Base-by-base conservation (phyloP, 2,888 invertebrate species). In the Plemyria rubiginata region DNA sequence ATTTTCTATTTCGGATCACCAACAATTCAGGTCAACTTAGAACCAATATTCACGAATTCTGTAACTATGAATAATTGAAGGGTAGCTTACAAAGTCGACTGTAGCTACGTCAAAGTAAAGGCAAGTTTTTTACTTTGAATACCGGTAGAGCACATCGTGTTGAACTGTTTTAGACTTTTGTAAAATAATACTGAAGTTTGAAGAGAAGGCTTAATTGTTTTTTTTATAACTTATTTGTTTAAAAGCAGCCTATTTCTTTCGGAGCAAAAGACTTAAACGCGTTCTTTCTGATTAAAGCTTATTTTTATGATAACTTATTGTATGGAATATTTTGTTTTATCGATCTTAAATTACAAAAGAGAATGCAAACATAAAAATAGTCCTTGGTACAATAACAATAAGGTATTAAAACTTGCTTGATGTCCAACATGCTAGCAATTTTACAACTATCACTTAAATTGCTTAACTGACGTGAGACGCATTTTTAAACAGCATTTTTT, bases 1-100 rank as follows among this genome's bases (percentile, higher is more conserved):
- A 60, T 60, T 64, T 60, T 64, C 53, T 64, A 64, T 64, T 64
- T 53, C 52, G 7, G 60, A 64, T 60, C 41, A 56, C 45, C 62
- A 54, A 49, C 60, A 54, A 54, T 54, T 64, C 50, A 68, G 60
- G 57, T 48, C 55, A 65, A 62, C 38, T 62, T 63, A 55, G 54
- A 64, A 60, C 53, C 53, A 66, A 65, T 66, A 66, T 53, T 55
- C 60, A 51, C 50, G 52, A 60, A 62, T 65, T 67, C 62, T 43
- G 65, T 53, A 41, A 46, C 49, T 62, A 67, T 67, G 62, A 68
- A 70, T 68, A 65, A 70, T 65, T 63, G 54, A 60, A 48, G 12
- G 29, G 38, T 45, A 22, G 11, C 8, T 22, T 16, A 12, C 59
- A 53, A 9, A 58, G 60, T 60, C 62, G 38, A 43, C 36, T 36